Evolutionary conservation across 2,888 invertebrate genomes (phyloP), one percentile per base, ranked within the genome.

Genomic region (Trissoscelio sp.): DNA sequence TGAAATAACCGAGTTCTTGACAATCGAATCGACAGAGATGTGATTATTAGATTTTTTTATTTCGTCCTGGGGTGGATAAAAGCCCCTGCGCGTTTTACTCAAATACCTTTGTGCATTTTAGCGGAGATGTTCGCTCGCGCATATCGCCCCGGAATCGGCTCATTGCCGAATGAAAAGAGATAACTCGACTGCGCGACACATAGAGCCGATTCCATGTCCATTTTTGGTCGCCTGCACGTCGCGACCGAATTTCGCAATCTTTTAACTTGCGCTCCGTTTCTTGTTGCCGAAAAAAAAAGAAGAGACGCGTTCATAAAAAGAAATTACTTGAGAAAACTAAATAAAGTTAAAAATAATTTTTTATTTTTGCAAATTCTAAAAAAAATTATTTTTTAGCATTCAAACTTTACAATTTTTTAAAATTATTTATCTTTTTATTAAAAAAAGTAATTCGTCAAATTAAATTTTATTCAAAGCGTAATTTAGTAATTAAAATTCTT

Each of bases 181-280:
- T 60, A 69, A 77, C 31, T 44, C 7, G 39, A 31, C n/a, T 62
- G 24, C 69, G 60, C 64, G 75, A 60, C 53, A 67, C 60, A 67
- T 67, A 77, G 55, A 57, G 46, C 46, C 70, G 39, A 78, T 39
- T 70, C 48, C 66, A 70, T 79, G 72, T 16, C 79, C 79, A 79
- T 79, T 79, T 79, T 79, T 72, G 79, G 79, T 66, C 51, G 72
- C 12, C 34, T 14, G 46, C 44, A 66, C 46, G 57, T 70, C 39
- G 70, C 78, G 78, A 66, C 78, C 58, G 78, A 70, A 66, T 72
- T 66, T 79, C 79, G 72, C 79, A 79, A 79, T 58, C 58, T 53
- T 62, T 60, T 51, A 42, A 31, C 16, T 34, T 44, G 62, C 34
- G 24, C 42, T 14, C n/a, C 34, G 24, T 44, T 60, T 72, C 39